phyloP scores from a whole-genome alignment of 2,888 invertebrate species.

The Electrophaes corylata region DNA sequence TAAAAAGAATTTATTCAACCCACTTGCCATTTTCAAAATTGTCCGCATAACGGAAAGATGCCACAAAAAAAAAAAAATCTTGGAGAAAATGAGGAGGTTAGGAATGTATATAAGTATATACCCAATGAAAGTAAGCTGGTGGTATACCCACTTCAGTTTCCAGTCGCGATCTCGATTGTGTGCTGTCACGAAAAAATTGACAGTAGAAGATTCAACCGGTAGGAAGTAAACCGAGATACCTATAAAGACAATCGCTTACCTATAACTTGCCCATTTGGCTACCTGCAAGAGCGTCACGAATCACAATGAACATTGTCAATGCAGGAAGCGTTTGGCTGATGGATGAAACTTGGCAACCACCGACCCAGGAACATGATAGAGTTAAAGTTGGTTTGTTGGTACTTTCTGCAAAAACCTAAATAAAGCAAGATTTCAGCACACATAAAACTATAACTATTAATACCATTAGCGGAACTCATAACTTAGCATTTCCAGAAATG shows the following conservation, averaged over 20 bases:
- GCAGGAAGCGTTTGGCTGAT: neutral
- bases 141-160: too few relatives aligned
- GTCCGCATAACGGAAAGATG: too few relatives aligned
- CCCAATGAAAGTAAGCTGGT: too few relatives aligned
- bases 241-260: neutral
- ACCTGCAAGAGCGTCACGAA: neutral
- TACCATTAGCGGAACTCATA: slow-evolving; percentile 30
- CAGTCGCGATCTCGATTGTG: neutral
- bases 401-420: neutral
- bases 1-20: too few relatives aligned
- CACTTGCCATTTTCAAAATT: too few relatives aligned
- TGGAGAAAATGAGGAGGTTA: too few relatives aligned
- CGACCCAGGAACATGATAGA: neutral
- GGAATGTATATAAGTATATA: too few relatives aligned
- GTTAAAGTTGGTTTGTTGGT: neutral
- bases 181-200: too few relatives aligned
- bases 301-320: neutral
- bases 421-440: slow-evolving; percentile 3
- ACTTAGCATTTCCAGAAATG: slow-evolving; percentile 34
- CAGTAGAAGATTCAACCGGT: neutral
- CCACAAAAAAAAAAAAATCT: too few relatives aligned
- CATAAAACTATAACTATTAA: slow-evolving; percentile 15
- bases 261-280: neutral
- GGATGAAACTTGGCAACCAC: neutral
- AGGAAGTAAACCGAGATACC: neutral